Evolutionary conservation across 2,797 vertebrate species (phyloP).

Genomic region (Ctenopoma multispine): DNA sequence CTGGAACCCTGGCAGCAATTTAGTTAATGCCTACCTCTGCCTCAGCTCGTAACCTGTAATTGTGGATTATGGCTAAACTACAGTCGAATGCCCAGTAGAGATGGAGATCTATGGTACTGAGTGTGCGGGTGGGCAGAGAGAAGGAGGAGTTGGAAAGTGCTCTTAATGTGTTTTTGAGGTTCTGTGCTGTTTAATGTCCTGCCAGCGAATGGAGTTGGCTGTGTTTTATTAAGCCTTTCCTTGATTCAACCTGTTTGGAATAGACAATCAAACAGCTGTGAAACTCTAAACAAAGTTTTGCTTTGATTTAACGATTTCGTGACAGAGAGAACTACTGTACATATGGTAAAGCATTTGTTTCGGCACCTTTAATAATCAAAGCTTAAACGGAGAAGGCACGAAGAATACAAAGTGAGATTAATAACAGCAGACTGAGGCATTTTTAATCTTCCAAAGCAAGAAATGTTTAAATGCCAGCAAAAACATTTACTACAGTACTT

Average conservation of each 20-base stretch:
- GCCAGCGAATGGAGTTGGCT: conserved; percentile 31
- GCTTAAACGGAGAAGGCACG: background rate
- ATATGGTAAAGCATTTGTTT: conserved; percentile 34
- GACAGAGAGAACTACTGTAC: conserved; percentile 25
- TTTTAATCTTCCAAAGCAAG: conserved; percentile 28
- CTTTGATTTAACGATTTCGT: conserved; percentile 47
- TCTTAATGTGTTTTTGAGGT: conserved; percentile 59
- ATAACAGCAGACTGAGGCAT: conserved; percentile 5
- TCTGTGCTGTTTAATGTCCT: conserved; percentile 54
- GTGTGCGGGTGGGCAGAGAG: conserved; percentile 51
- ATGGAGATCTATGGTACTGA: conserved; percentile 45
- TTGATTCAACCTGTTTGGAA: conserved; percentile 47
- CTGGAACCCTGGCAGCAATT: conserved; percentile 66
- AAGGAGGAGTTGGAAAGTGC: conserved; percentile 31
- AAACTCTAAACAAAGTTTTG: conserved; percentile 23
- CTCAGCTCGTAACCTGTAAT: conserved; percentile 61
- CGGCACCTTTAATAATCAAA: conserved; percentile 21
- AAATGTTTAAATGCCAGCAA: conserved; percentile 6
- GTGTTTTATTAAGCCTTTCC: conserved; percentile 41
- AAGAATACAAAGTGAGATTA: conserved; percentile 14
- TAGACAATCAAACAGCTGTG: conserved; percentile 34
- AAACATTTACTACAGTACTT: conserved; percentile 2
- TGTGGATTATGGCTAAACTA: conserved; percentile 54
- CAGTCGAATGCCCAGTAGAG: conserved; percentile 47
- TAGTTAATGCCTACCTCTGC: conserved; percentile 59